A percentile compares a stretch with the other conserved stretches of the same genome.
These are phyloP conservation scores for Campylomormyrus tamandua DNA, from an alignment of 2,113 vertebrate genomes.

Conservation along the genomic window DNA sequence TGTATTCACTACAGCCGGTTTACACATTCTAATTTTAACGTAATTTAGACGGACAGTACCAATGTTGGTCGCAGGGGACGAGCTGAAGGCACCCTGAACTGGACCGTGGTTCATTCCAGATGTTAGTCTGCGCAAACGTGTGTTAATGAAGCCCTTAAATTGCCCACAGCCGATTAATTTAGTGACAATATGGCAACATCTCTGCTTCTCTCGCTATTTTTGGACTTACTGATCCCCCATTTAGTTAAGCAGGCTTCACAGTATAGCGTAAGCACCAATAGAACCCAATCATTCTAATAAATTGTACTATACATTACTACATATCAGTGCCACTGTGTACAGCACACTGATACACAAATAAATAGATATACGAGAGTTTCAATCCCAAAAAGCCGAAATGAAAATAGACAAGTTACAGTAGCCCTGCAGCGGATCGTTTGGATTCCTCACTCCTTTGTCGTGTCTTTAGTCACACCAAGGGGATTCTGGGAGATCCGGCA, in stretches of 20 bases:
- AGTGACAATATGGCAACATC: neutral
- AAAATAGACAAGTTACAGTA: constrained; percentile 12
- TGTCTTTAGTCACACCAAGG: constrained; percentile 19
- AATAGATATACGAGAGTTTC: neutral
- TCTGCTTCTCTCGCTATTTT: neutral
- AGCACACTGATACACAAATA: constrained; percentile 1
- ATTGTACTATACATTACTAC: neutral
- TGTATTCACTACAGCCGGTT: neutral
- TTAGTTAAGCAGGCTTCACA: neutral
- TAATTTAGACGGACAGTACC: neutral
- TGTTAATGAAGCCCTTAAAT: neutral
- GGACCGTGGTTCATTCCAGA: neutral
- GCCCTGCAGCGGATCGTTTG: constrained; percentile 37
- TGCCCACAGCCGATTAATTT: neutral
- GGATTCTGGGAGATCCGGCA: constrained; percentile 18
- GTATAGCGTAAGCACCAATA: neutral
- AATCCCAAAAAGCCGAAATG: neutral
- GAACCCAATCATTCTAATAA: neutral
- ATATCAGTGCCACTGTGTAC: neutral
- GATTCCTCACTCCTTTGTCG: constrained; percentile 25
- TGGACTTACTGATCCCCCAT: neutral
- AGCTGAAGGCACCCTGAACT: neutral
- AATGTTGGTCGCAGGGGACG: neutral
- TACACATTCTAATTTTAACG: neutral
- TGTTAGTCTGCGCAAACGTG: neutral